Conservation (phyloP, 2,113 vertebrate genomes). For the Clarias magur region DNA sequence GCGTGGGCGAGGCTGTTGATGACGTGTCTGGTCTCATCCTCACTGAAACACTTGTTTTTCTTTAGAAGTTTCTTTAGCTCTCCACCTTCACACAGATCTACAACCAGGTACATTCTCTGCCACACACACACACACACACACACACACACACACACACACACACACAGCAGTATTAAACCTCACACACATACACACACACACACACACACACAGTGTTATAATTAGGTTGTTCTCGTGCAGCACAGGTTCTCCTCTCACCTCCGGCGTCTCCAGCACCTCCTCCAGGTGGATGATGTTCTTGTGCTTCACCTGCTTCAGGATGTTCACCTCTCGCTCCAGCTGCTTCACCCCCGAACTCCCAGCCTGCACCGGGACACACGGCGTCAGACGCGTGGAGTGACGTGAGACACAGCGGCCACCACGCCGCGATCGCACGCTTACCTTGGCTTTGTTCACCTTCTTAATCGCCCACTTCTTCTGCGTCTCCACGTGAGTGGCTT, state of each 20-base stretch:
- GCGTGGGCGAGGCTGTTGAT: conserved; percentile 78
- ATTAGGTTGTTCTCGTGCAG: background rate
- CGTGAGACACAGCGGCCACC: background rate
- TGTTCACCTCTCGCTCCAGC: conserved; percentile 80
- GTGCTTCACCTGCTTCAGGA: conserved; percentile 80
- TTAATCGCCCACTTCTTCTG: conserved; percentile 80
- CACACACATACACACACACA: conserved; percentile 56
- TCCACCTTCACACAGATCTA: conserved; percentile 81
- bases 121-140: conserved; percentile 54
- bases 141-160: conserved; percentile 47
- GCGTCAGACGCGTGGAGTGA: conserved; percentile 20
- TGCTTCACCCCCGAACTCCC: conserved; percentile 80
- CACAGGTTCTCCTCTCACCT: conserved; percentile 65
- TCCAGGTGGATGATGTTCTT: conserved; percentile 82
- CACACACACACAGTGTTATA: conserved; percentile 28
- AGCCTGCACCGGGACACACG: conserved; percentile 70
- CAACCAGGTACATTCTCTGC: conserved; percentile 83
- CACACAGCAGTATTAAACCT: conserved; percentile 41
- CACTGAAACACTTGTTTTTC: conserved; percentile 73
- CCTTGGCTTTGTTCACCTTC: conserved; percentile 79
- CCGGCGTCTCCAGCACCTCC: conserved; percentile 79
- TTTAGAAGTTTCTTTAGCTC: conserved; percentile 78
- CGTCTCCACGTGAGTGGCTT: conserved; percentile 76
- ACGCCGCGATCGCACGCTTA: conserved; percentile 57
- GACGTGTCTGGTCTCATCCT: conserved; percentile 81